These are phyloP conservation scores for Ormia ochracea DNA, from an alignment of 2,888 invertebrate genomes.

Conservation along the genomic window DNA sequence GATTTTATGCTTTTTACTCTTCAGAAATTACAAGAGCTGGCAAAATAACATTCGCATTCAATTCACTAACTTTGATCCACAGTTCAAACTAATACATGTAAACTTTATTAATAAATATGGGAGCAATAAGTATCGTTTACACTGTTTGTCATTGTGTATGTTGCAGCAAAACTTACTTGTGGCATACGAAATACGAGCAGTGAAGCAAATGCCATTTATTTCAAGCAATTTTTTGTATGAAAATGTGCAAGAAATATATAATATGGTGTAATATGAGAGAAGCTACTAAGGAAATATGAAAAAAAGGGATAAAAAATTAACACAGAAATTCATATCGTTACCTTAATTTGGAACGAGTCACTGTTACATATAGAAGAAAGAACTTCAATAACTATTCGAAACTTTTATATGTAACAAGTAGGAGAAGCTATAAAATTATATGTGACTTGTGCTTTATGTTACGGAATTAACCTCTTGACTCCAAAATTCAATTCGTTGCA, in stretches of 20 bases:
- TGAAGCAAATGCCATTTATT: constrained; percentile 9
- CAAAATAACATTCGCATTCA: not conserved
- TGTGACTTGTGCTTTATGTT: too few relatives aligned
- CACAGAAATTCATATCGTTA: too few relatives aligned
- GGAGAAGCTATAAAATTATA: too few relatives aligned
- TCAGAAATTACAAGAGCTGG: not conserved
- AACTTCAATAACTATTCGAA: too few relatives aligned
- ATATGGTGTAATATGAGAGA: too few relatives aligned
- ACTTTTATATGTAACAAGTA: too few relatives aligned
- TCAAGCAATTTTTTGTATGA: not conserved
- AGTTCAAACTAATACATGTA: not conserved
- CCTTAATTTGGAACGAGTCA: too few relatives aligned
- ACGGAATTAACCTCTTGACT: too few relatives aligned
- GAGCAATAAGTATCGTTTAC: not conserved
- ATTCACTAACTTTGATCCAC: not conserved
- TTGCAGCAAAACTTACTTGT: not conserved
- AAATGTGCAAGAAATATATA: not conserved
- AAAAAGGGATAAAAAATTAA: too few relatives aligned
- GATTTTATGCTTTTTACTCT: not conserved
- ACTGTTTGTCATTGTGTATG: not conserved
- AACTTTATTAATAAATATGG: not conserved
- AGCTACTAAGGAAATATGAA: too few relatives aligned
- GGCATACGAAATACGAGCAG: not conserved
- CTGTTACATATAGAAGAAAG: too few relatives aligned
- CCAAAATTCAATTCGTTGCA: too few relatives aligned